Percentiles rank a stretch among this genome's conserved stretches.
These are phyloP conservation scores for Notolepis coatsorum DNA, from an alignment of 2,797 vertebrate genomes.

Conservation along the genomic window DNA sequence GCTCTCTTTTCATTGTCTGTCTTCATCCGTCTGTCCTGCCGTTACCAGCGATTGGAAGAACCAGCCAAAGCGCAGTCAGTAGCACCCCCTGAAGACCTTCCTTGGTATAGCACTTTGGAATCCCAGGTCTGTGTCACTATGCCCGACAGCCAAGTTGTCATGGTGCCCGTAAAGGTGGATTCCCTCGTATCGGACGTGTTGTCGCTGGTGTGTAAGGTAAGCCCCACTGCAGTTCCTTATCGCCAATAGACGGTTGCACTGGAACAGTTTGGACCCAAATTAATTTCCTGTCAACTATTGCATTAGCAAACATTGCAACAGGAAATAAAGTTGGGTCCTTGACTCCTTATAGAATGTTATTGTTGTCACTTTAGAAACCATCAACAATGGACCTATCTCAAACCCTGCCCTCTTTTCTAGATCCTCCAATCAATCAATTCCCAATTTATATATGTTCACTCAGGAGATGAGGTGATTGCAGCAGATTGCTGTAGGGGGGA, in stretches of 20 bases:
- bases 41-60: slow-evolving; percentile 72
- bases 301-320: too few species aligned
- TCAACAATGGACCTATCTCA: neutral
- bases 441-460: neutral
- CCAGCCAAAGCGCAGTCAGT: slow-evolving; percentile 72
- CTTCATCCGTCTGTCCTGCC: neutral
- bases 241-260: neutral
- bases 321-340: neutral
- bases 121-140: slow-evolving; percentile 76
- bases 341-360: neutral
- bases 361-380: neutral
- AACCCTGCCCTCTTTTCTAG: too few species aligned
- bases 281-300: neutral
- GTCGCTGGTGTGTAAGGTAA: slow-evolving; percentile 85
- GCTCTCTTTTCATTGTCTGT: neutral
- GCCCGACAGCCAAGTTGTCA: slow-evolving; percentile 75
- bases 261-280: neutral
- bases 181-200: slow-evolving; percentile 83
- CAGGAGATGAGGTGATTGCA: neutral
- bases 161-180: slow-evolving; percentile 79
- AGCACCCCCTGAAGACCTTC: slow-evolving; percentile 65
- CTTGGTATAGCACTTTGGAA: slow-evolving; percentile 76
- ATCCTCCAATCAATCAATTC: neutral
- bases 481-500: neutral
- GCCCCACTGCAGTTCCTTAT: neutral